These are phyloP conservation scores for Zaprionus taronus DNA, from an alignment of 1,140 invertebrate genomes.

Conservation along the genomic window DNA sequence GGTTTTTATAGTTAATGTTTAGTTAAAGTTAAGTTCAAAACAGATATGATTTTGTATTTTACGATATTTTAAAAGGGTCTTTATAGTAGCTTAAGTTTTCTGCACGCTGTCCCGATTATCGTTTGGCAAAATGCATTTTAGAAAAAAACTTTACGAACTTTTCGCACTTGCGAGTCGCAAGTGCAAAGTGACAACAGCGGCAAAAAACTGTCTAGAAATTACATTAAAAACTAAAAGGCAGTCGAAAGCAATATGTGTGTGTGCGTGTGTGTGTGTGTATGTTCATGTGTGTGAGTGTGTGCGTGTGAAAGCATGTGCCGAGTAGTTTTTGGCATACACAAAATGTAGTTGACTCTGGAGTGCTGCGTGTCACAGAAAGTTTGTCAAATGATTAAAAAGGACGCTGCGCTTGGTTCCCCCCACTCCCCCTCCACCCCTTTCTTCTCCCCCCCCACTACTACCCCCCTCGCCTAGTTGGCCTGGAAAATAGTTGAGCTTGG, in stretches of 20 bases:
- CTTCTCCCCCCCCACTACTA: not conserved
- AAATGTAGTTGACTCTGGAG: constrained; percentile 68
- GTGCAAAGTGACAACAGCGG: constrained; percentile 65
- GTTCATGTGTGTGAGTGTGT: constrained; percentile 29
- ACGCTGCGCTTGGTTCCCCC: constrained; percentile 50
- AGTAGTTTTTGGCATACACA: constrained; percentile 74
- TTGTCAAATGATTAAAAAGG: constrained; percentile 83
- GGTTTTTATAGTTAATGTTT: not conserved
- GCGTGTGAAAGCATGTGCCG: constrained; percentile 29
- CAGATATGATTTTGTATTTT: not conserved
- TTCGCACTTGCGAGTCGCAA: constrained; percentile 35
- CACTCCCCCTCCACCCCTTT: not conserved
- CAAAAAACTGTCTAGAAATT: constrained; percentile 73
- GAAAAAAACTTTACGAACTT: constrained; percentile 45
- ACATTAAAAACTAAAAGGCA: constrained; percentile 75
- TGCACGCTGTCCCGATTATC: constrained; percentile 2
- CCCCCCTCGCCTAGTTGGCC: not conserved
- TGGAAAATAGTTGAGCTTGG: constrained; percentile 57
- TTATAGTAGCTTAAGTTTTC: not conserved
- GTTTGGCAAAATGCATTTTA: constrained; percentile 15
- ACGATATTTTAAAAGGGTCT: not conserved
- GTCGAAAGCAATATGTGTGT: constrained; percentile 43
- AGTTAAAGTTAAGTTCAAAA: not conserved
- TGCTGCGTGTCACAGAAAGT: constrained; percentile 78
- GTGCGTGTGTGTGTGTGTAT: constrained; percentile 15